Conservation (phyloP, 2,888 invertebrate species). For the Erannis defoliaria region DNA sequence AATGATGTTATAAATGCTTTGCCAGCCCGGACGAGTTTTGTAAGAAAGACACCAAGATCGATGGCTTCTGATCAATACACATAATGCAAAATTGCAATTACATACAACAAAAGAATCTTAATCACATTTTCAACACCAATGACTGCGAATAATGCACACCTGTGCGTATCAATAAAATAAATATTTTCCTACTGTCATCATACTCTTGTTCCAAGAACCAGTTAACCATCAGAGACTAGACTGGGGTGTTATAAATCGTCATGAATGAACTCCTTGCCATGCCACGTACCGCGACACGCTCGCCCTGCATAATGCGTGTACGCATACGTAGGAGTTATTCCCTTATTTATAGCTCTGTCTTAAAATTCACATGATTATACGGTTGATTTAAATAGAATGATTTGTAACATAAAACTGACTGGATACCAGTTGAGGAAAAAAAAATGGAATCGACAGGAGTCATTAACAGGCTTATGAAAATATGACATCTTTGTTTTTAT, state of each 20-base stretch:
- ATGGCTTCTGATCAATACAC: too few relatives aligned
- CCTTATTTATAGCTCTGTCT: slow-evolving; percentile 61
- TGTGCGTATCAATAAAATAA: slow-evolving; percentile 27
- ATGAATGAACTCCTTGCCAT: slow-evolving; percentile 75
- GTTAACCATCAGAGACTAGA: slow-evolving; percentile 54
- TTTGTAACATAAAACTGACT: slow-evolving; percentile 10
- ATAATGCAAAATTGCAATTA: too few relatives aligned
- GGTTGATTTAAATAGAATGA: slow-evolving; percentile 9
- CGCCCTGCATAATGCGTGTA: slow-evolving; percentile 55
- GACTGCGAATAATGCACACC: slow-evolving; percentile 19
- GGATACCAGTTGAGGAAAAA: slow-evolving; percentile 22
- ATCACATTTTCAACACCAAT: neutral
- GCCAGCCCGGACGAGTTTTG: too few relatives aligned
- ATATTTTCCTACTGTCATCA: slow-evolving; percentile 28
- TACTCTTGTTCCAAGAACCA: slow-evolving; percentile 58
- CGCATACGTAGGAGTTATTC: slow-evolving; percentile 48
- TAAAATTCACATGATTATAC: slow-evolving; percentile 57
- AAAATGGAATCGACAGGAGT: neutral
- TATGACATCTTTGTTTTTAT: neutral
- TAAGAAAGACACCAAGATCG: too few relatives aligned
- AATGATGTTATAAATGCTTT: too few relatives aligned
- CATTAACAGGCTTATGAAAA: neutral
- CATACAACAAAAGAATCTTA: neutral
- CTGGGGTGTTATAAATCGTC: slow-evolving; percentile 69
- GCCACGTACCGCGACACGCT: slow-evolving; percentile 56